Evolutionary conservation across 2,888 invertebrate species (phyloP), one percentile per base, ranked within the genome.

Genomic region (Nymphalis c-album): DNA sequence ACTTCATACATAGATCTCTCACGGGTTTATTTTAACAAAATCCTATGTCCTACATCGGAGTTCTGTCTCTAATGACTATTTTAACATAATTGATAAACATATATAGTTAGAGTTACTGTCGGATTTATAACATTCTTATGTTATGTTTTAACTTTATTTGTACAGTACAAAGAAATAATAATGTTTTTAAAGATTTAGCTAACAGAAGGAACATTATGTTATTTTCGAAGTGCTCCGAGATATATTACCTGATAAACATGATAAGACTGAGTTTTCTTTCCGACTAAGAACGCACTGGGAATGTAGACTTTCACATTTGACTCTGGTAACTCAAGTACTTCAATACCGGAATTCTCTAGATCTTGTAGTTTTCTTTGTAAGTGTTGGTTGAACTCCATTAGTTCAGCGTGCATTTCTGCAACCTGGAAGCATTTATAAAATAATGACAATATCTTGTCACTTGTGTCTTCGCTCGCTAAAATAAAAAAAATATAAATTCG

Each of bases 401-500:
- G 89, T 83, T 98, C 98, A 0, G 97, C 97, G 80, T 98, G 98
- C 98, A 98, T 98, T 89, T 98, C 97, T 2, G 98, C 97, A 0
- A 98, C 97, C 96, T 96, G 78, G 13, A 59, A 55, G 31, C 7
- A 55, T 53, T 50, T 50, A 13, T 51, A 20, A 18, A 16, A 53
- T n/a, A n/a, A n/a, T 26, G 26, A 31, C 26, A 31, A 31, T 31
- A 31, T 31, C 26, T 26, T 26, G 26, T 6, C 26, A 6, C 6
- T 6, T 31, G n/a, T 31, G 26, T 31, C 26, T 31, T 31, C 26
- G 6, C 5, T 31, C 26, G 26, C 26, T 1, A 31, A 31, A 31
- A 31, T 31, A 5, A 31, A 31, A 31, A 31, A 31, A 6, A 31
- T 6, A 26, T 26, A 26, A 3, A 3, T 0, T 3, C 4, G 26